Percentiles rank a stretch among this genome's conserved stretches.
Evolutionary conservation across 2,113 vertebrate genomes (phyloP).

Genomic region (Poicephalus meyeri): DNA sequence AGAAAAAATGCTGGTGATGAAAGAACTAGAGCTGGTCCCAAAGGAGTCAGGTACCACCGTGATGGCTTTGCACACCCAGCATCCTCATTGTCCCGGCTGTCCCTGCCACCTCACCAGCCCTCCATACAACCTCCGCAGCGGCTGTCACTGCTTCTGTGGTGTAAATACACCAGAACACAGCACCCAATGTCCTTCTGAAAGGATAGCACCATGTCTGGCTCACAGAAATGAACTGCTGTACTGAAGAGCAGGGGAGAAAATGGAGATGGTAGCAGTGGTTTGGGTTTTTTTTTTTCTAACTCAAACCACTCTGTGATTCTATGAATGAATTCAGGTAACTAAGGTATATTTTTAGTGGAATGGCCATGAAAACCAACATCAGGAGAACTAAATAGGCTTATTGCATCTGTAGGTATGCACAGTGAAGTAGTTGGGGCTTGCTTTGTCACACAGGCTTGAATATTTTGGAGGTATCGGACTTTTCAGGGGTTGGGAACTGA

Average conservation of each 20-base stretch:
- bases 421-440: background rate
- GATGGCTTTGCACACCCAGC: background rate
- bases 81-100: background rate
- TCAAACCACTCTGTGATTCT: background rate
- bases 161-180: background rate
- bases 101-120: background rate
- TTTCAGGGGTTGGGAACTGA: background rate
- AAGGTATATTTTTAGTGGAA: background rate
- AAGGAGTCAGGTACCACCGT: slow-evolving; percentile 35
- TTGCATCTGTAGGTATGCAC: accelerated
- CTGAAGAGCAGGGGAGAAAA: background rate
- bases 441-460: background rate
- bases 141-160: background rate
- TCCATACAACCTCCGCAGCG: background rate
- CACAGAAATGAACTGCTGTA: background rate
- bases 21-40: background rate
- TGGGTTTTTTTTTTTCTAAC: background rate
- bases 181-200: accelerated
- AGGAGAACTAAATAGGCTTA: background rate
- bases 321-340: background rate
- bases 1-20: slow-evolving; percentile 7
- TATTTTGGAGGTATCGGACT: background rate
- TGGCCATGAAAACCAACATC: background rate
- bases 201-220: background rate
- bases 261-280: background rate